Evolutionary conservation across 2,888 invertebrate genomes (phyloP).

Genomic region (Junonia oenone): DNA sequence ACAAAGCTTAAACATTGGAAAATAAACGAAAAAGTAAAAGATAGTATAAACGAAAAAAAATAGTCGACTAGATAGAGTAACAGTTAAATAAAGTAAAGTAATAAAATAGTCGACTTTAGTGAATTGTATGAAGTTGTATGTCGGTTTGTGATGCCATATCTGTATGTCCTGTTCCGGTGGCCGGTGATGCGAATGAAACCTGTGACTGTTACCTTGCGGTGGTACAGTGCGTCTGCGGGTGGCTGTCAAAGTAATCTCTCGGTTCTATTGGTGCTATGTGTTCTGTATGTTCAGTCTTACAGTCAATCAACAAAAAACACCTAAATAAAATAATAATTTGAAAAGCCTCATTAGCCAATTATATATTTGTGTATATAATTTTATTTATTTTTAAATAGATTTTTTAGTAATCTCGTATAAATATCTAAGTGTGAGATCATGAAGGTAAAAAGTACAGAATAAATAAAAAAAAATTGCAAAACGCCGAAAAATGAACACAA

Average conservation of each 20-base stretch:
- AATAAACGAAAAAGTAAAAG: conserved; percentile 31
- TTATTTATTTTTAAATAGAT: conserved; percentile 57
- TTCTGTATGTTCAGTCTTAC: conserved; percentile 66
- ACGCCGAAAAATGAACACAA: conserved; percentile 76
- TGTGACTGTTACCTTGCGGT: conserved; percentile 16
- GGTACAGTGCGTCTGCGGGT: conserved; percentile 61
- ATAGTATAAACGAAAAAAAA: conserved; percentile 29
- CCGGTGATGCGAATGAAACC: conserved; percentile 23
- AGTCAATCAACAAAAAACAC: conserved; percentile 59
- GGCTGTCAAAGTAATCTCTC: conserved; percentile 29
- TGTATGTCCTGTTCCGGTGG: conserved; percentile 33
- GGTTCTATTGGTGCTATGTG: conserved; percentile 62
- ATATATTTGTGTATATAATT: conserved; percentile 68
- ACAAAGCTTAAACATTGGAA: conserved; percentile 32
- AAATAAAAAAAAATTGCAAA: conserved; percentile 62
- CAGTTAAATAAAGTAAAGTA: conserved; percentile 30
- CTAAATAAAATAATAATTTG: conserved; percentile 63
- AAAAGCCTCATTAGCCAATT: conserved; percentile 77
- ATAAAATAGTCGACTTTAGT: conserved; percentile 34
- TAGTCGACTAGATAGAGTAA: conserved; percentile 38
- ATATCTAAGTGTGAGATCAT: conserved; percentile 78
- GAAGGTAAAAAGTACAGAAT: conserved; percentile 70
- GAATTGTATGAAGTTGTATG: conserved; percentile 29
- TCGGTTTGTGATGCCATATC: conserved; percentile 33
- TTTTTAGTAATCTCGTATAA: conserved; percentile 77